A percentile compares a stretch with the other conserved stretches of the same genome.
phyloP scores from a whole-genome alignment of 2,113 vertebrate genomes.

The Trogon surrucura region DNA sequence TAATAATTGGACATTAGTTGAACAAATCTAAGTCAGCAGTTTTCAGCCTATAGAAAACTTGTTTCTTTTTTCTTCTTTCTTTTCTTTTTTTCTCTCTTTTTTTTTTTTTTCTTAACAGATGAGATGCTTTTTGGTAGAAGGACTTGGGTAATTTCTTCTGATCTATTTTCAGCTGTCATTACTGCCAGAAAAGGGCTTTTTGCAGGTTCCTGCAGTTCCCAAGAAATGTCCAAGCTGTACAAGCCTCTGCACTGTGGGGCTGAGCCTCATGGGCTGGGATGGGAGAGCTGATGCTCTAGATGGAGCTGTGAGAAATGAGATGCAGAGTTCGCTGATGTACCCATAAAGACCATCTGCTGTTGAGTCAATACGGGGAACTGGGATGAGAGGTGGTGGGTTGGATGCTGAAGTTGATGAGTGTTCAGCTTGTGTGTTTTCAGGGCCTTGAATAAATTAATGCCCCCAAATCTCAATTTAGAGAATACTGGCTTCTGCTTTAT shows the following conservation, averaged over 20 bases:
- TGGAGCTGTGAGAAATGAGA: background rate
- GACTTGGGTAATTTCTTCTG: background rate
- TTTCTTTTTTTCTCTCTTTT: too few species aligned
- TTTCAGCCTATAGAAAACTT: background rate
- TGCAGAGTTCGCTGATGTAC: accelerated
- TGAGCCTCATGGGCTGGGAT: accelerated
- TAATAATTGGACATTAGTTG: constrained; percentile 21
- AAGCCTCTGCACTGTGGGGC: too few species aligned
- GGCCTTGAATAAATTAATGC: background rate
- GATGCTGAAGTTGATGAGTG: background rate
- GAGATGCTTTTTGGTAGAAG: background rate
- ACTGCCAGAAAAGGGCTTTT: background rate
- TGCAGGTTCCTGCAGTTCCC: accelerated
- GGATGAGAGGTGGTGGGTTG: background rate
- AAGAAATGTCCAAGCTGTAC: background rate
- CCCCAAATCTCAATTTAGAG: background rate
- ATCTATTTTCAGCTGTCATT: background rate
- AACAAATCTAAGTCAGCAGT: constrained; percentile 19
- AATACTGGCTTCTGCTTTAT: background rate
- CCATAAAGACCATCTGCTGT: background rate
- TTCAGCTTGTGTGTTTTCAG: background rate
- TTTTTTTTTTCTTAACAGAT: background rate
- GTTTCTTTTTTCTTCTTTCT: too few species aligned
- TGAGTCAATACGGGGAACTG: background rate
- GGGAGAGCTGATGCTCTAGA: background rate